Base-by-base conservation (phyloP, 2,888 invertebrate genomes). In the Cecidostiba fungosa region DNA sequence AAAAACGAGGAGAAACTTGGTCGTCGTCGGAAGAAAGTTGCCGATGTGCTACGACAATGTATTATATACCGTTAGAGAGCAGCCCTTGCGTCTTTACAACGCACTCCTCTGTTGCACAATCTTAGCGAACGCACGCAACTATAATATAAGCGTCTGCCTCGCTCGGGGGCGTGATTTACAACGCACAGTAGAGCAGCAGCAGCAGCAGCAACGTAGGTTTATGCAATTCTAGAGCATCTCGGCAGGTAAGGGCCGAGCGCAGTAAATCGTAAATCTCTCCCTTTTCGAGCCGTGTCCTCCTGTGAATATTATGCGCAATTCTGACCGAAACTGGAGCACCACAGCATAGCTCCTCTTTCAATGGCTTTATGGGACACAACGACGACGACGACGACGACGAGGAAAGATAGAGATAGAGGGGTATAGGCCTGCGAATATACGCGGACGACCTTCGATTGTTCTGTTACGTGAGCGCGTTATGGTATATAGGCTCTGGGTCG, bases 321-420 rank as follows among this genome's bases (percentile, higher is more conserved):
- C 59, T 8, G 69, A 59, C 80, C 76, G 47, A 85, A 85, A 85
- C 80, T 85, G 70, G 84, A 85, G 79, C 84, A 80, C 19, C 32
- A 14, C 69, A n/a, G 23, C 0, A 5, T 26, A 23, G 12, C 23
- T 23, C 1, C 23, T 59, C n/a, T 3, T 12, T 26, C 66, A 29
- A 39, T 23, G 72, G 69, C 54, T 47, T 76, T 76, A 69, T 69
- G 66, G 36, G 29, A 43, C 19, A 26, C n/a, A 16, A 1, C 19
- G 6, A 54, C 54, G 54, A 54, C n/a, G 19, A 54, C 54, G 54
- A 54, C 19, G 62, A 29, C 62, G 29, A n/a, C 23, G 14, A 26
- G 2, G 62, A 5, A 0, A 54, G 26, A 66, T 66, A 66, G 62
- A 29, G 62, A 66, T 12, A 66, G 59, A 23, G 23, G 3, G 66